These are phyloP conservation scores for Anoplopoma fimbria DNA, from an alignment of 2,113 vertebrate species.

Conservation along the genomic window DNA sequence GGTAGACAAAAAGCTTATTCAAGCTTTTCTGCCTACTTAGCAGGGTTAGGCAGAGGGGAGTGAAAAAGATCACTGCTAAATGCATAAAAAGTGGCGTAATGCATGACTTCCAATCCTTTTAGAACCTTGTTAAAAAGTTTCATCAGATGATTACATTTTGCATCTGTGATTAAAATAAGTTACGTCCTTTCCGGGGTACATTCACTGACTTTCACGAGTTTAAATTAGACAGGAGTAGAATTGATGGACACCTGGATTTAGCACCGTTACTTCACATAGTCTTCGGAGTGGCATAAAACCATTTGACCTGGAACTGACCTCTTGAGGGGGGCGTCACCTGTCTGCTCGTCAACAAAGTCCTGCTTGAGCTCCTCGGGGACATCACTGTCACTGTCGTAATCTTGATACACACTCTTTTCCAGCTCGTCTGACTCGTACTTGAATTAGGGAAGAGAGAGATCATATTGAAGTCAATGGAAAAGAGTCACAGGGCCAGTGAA, in stretches of 20 bases:
- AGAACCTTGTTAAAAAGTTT: constrained; percentile 1
- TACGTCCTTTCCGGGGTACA: not conserved
- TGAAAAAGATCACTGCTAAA: constrained; percentile 34
- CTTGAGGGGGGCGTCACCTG: constrained; percentile 93
- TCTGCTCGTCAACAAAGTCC: constrained; percentile 98
- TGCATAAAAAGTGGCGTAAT: constrained; percentile 8
- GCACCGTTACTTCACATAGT: not conserved
- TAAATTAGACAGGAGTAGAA: not conserved
- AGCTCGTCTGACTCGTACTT: constrained; percentile 98
- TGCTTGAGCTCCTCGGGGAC: constrained; percentile 97
- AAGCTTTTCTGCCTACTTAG: constrained; percentile 37
- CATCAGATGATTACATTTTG: not conserved
- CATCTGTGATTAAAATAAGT: not conserved
- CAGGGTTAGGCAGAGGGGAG: constrained; percentile 41
- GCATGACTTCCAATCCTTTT: constrained; percentile 26
- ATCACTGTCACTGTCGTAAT: constrained; percentile 98
- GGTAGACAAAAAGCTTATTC: constrained; percentile 27
- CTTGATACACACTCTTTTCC: constrained; percentile 96
- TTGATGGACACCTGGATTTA: not conserved
- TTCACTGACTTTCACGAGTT: not conserved
- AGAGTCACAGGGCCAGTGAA: not conserved
- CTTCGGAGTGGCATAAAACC: not conserved
- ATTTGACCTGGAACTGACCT: constrained; percentile 82
- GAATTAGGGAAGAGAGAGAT: not conserved
- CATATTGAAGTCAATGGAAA: not conserved